These are phyloP conservation scores for Clinocottus analis DNA, from an alignment of 2,113 vertebrate species.

Conservation along the genomic window DNA sequence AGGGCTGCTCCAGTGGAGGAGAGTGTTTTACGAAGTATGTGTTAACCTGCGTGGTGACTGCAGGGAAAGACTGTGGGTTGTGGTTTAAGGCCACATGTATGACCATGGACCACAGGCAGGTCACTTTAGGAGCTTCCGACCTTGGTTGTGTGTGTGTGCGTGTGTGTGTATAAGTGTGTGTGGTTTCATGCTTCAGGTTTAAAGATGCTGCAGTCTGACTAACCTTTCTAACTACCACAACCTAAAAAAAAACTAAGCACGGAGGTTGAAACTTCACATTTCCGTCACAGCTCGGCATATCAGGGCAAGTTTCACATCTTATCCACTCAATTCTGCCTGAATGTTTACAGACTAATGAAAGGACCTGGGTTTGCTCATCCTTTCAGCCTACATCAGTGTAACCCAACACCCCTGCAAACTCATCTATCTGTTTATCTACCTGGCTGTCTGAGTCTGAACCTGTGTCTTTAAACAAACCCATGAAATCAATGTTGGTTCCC, in stretches of 20 bases:
- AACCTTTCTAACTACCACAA: constrained; percentile 29
- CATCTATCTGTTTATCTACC: constrained; percentile 71
- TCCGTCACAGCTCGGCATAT: constrained; percentile 13
- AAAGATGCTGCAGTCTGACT: constrained; percentile 44
- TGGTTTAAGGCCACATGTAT: constrained; percentile 68
- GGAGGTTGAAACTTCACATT: constrained; percentile 2
- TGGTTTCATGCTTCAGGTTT: constrained; percentile 40
- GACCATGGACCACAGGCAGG: constrained; percentile 72
- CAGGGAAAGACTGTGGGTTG: constrained; percentile 61
- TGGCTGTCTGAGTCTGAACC: constrained; percentile 71
- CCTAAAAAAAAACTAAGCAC: constrained; percentile 27
- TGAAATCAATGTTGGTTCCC: constrained; percentile 72
- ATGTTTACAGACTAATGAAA: constrained; percentile 65
- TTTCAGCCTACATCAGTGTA: constrained; percentile 62
- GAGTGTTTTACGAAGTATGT: constrained; percentile 56
- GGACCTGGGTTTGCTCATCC: constrained; percentile 57
- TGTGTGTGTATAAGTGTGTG: constrained; percentile 4
- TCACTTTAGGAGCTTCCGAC: constrained; percentile 47
- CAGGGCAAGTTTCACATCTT: constrained; percentile 27
- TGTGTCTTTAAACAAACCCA: constrained; percentile 76
- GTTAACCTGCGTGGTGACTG: constrained; percentile 72
- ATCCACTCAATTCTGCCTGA: constrained; percentile 46
- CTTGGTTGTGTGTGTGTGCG: constrained; percentile 40
- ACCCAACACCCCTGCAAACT: constrained; percentile 60
- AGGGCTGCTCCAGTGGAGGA: constrained; percentile 55